A percentile compares a stretch with the other conserved stretches of the same genome.
phyloP scores from a whole-genome alignment of 2,888 invertebrate genomes.

The Caenorhabditis sp. region DNA sequence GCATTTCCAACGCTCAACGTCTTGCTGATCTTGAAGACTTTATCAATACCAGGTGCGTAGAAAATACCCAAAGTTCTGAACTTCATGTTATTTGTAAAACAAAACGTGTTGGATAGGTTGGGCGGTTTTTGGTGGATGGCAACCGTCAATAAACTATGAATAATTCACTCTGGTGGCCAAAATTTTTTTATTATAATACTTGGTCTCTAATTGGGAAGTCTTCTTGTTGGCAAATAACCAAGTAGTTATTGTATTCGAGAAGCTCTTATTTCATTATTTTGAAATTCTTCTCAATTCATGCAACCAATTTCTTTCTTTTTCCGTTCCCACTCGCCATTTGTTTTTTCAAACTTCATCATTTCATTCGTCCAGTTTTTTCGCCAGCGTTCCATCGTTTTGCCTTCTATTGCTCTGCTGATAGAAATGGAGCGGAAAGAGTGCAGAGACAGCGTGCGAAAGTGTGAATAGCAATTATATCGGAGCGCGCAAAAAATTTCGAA shows the following conservation, averaged over 20 bases:
- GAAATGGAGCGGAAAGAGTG: conserved; percentile 13
- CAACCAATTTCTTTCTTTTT: conserved; percentile 26
- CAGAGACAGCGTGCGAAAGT: conserved; percentile 26
- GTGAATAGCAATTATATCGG: conserved; percentile 61
- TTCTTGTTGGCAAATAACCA: conserved; percentile 38
- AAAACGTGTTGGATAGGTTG: neutral
- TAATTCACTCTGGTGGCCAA: conserved; percentile 22
- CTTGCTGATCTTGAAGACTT: conserved; percentile 75
- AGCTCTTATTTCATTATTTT: conserved; percentile 11
- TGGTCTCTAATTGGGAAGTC: conserved; percentile 23
- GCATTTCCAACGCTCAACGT: conserved; percentile 75
- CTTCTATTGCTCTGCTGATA: neutral
- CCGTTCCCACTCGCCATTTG: neutral
- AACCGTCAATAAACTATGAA: conserved; percentile 33
- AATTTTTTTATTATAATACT: conserved; percentile 28
- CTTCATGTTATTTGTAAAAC: too few species aligned
- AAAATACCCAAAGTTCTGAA: too few species aligned
- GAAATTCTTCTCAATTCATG: neutral
- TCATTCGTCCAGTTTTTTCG: conserved; percentile 8
- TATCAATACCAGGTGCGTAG: conserved; percentile 74
- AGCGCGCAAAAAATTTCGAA: conserved; percentile 43
- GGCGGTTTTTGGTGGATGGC: neutral
- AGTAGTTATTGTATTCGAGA: conserved; percentile 23
- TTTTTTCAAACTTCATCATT: neutral
- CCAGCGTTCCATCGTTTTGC: neutral